Evolutionary conservation across 2,113 vertebrate species (phyloP).

Genomic region (Oreochromis spilurus): DNA sequence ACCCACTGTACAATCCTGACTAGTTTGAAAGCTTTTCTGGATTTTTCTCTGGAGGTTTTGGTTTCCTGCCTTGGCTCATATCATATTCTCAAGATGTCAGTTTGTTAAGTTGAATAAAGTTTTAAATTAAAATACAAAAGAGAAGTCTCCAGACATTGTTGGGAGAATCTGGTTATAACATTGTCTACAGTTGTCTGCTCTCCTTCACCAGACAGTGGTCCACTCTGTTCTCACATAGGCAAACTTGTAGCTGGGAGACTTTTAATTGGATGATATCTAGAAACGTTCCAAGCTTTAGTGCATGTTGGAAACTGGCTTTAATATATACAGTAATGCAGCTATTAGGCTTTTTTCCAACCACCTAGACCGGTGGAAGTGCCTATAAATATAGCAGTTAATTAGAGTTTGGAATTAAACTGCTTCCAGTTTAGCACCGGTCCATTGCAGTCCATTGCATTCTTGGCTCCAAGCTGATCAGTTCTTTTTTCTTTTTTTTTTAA

Average conservation of each 20-base stretch:
- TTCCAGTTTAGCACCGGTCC: neutral
- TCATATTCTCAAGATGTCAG: neutral
- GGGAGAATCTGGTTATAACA: neutral
- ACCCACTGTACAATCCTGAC: neutral
- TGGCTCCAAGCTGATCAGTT: neutral
- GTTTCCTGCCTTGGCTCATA: neutral
- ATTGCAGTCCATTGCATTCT: neutral
- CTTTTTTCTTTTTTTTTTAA: neutral
- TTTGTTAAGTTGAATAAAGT: fast-evolving
- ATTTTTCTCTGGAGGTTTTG: neutral
- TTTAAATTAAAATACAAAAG: neutral
- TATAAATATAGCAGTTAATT: slow-evolving; percentile 37
- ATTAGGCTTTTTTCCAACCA: neutral
- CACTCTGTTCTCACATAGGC: neutral
- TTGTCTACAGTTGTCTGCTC: neutral
- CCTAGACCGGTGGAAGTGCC: neutral
- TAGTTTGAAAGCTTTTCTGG: neutral
- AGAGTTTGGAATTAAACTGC: neutral
- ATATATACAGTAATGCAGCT: neutral
- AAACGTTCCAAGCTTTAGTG: neutral
- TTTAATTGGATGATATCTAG: neutral
- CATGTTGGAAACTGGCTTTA: neutral
- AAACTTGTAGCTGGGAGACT: neutral
- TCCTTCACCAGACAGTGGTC: neutral
- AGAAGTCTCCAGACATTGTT: neutral